These are phyloP conservation scores for Sycobia sp. DNA, from an alignment of 1,140 invertebrate species.

Conservation along the genomic window DNA sequence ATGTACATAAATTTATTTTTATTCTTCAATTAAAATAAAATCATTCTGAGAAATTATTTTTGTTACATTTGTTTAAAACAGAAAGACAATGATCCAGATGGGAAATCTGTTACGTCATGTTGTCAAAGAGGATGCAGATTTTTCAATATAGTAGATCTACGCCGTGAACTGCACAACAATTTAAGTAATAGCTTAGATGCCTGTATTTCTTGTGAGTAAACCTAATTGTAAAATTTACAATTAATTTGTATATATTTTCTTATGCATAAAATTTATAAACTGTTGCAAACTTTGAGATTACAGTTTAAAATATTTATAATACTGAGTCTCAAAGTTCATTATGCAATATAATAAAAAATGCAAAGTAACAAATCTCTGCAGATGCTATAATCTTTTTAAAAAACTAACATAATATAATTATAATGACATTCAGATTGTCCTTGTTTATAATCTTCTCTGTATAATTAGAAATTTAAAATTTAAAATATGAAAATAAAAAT, in stretches of 20 bases:
- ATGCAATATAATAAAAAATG: too few relatives aligned
- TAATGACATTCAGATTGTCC: too few relatives aligned
- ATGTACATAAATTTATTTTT: constrained; percentile 33
- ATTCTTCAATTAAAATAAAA: constrained; percentile 5
- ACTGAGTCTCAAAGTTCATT: too few relatives aligned
- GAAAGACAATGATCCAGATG: constrained; percentile 34
- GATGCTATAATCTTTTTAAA: too few relatives aligned
- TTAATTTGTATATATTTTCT: not conserved
- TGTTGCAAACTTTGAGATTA: too few relatives aligned
- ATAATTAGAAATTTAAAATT: too few relatives aligned
- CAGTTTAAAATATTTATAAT: too few relatives aligned
- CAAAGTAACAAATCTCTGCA: too few relatives aligned
- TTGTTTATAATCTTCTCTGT: too few relatives aligned
- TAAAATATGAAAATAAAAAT: too few relatives aligned
- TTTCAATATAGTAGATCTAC: constrained; percentile 54
- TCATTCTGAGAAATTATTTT: constrained; percentile 1
- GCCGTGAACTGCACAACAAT: constrained; percentile 39
- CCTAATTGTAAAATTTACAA: not conserved
- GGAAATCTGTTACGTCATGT: constrained; percentile 50
- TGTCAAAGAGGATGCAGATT: constrained; percentile 58
- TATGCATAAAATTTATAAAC: not conserved
- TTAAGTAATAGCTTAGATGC: constrained; percentile 52
- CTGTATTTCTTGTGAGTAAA: constrained; percentile 54
- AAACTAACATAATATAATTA: too few relatives aligned
- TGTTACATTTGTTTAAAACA: constrained; percentile 33